Conservation (phyloP, 2,113 vertebrate species). For the Acrocephalus kingi region DNA sequence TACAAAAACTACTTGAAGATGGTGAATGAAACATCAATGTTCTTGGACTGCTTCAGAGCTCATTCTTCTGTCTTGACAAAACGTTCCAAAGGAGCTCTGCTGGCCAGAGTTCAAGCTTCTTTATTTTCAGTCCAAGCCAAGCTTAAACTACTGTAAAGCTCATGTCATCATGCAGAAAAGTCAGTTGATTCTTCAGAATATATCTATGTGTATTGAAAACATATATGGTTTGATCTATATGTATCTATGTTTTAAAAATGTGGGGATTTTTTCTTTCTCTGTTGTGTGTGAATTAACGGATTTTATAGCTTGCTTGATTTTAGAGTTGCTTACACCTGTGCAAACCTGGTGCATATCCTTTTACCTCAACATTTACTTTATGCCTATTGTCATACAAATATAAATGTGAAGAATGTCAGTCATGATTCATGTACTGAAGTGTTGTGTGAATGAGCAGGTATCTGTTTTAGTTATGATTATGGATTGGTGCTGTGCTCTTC, state of each 20-base stretch:
- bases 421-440: background rate
- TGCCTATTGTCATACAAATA: background rate
- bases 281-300: background rate
- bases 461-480: background rate
- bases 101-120: constrained; percentile 62
- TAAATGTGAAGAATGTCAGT: background rate
- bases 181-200: constrained; percentile 44
- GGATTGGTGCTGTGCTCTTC: background rate
- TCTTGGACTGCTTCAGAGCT: constrained; percentile 44
- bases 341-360: background rate
- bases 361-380: constrained; percentile 5
- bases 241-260: constrained; percentile 7
- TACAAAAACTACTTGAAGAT: constrained; percentile 87
- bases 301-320: background rate
- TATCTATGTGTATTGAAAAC: background rate
- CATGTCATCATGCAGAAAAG: constrained; percentile 25
- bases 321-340: background rate
- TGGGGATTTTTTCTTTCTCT: constrained; percentile 46
- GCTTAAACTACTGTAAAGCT: constrained; percentile 7
- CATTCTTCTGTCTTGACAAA: constrained; percentile 17
- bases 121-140: background rate
- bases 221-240: background rate
- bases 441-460: background rate
- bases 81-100: constrained; percentile 66
- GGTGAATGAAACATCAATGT: constrained; percentile 56